Conservation (phyloP, 1,140 invertebrate species). For the Aricia agestis region DNA sequence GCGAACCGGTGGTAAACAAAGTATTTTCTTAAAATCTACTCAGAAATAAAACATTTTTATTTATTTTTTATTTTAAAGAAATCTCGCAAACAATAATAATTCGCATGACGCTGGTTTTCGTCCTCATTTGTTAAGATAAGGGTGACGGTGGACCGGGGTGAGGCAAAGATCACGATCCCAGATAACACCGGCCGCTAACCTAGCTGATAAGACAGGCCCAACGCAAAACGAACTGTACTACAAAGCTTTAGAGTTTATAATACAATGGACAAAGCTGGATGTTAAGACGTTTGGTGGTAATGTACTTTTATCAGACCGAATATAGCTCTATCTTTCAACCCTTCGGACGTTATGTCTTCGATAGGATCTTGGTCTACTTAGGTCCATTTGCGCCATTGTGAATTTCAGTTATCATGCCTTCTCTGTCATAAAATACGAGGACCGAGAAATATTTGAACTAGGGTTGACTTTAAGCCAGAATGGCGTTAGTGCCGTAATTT, state of each 20-base stretch:
- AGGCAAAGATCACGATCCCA: slow-evolving; percentile 51
- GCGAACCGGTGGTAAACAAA: too few relatives aligned
- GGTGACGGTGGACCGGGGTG: slow-evolving; percentile 54
- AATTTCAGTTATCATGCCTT: too few relatives aligned
- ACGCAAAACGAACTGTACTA: neutral
- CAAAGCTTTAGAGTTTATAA: neutral
- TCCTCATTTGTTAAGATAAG: slow-evolving; percentile 67
- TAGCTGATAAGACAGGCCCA: slow-evolving; percentile 17
- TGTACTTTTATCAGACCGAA: neutral
- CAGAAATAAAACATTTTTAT: too few relatives aligned
- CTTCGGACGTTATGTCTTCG: neutral
- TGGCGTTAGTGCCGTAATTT: too few relatives aligned
- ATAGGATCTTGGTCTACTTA: neutral
- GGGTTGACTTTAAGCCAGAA: too few relatives aligned
- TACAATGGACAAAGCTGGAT: neutral
- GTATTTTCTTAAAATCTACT: too few relatives aligned
- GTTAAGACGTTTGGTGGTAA: neutral
- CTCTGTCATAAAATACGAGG: too few relatives aligned
- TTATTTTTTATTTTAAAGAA: too few relatives aligned
- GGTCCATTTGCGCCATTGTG: too few relatives aligned
- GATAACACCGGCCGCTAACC: slow-evolving; percentile 60
- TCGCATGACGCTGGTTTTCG: slow-evolving; percentile 48
- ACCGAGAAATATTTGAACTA: too few relatives aligned
- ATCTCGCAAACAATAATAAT: slow-evolving; percentile 25
- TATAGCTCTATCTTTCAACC: slow-evolving; percentile 1